Evolutionary conservation across 2,797 vertebrate genomes (phyloP), one percentile per base, ranked within the genome.

Genomic region (Dipus sagitta): DNA sequence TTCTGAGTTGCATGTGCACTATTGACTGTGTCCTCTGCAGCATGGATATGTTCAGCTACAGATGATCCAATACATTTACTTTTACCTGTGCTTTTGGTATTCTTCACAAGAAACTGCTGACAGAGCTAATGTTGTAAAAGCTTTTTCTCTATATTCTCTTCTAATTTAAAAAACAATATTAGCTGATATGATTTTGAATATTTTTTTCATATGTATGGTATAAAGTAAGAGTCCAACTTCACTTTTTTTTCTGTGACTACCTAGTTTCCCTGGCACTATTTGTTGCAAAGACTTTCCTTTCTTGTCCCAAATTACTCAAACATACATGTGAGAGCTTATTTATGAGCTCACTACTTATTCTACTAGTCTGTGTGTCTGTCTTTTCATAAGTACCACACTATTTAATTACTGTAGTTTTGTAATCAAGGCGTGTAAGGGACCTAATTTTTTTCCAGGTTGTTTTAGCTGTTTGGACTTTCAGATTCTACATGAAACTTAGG

Each of bases 61-160:
- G 34, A 42, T 62, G 74, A 18, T 58, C 42, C 14, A 24, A 3
- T 74, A 52, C 52, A 47, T 82, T 42, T 85, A 14, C 30, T 81
- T 80, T 67, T 60, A 21, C 6, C 14, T 47, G 14, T 81, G 24
- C 13, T 95, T 88, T 91, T 34, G 28, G 7, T 30, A 21, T 68
- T 30, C 9, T 38, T 24, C 65, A 6, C 34, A 76, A 80, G 62
- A 88, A 80, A 76, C 24, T 32, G 7, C 15, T 8, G 52, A 72
- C 26, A 58, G 52, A 72, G 26, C 7, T 4, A 86, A 32, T 52
- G 17, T 83, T 21, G 58, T 71, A n/a, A 72, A 60, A 30, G 11
- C 11, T 72, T 83, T 68, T n/a, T 13, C 34, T 62, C 18, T 87
- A 21, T 65, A 17, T 88, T 94, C 70, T 93, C 30, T 76, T 80